Evolutionary conservation across 2,888 invertebrate genomes (phyloP).

Genomic region (Drosophila flavopinicola): DNA sequence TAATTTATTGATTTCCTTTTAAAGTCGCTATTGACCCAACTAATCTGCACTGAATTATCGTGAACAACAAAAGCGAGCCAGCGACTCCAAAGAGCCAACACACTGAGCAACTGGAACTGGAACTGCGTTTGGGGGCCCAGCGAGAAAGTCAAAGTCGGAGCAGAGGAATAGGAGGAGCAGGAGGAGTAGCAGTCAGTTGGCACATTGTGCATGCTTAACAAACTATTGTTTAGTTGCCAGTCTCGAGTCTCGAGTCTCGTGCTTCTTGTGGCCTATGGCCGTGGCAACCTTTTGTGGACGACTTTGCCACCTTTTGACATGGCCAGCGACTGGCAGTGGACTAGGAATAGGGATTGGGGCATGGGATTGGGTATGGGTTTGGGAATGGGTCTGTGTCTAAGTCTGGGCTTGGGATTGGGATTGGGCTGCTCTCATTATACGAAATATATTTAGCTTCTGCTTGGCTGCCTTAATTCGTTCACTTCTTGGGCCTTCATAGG

Average conservation of each 20-base stretch:
- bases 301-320: conserved; percentile 62
- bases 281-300: conserved; percentile 55
- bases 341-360: background rate
- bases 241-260: conserved; percentile 29
- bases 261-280: conserved; percentile 53
- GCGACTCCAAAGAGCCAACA: conserved; percentile 7
- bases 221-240: conserved; percentile 60
- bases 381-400: background rate
- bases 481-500: conserved; percentile 48
- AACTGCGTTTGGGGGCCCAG: conserved; percentile 5
- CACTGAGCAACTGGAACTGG: conserved; percentile 21
- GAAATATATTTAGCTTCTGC: conserved; percentile 60
- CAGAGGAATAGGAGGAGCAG: background rate
- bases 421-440: conserved; percentile 62
- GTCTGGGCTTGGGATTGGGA: conserved; percentile 1
- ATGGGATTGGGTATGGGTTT: background rate
- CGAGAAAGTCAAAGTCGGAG: conserved; percentile 38
- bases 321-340: conserved; percentile 7
- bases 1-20: conserved; percentile 78
- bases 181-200: conserved; percentile 8
- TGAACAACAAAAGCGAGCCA: conserved; percentile 19
- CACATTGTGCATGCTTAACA: conserved; percentile 54
- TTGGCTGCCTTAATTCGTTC: conserved; percentile 66
- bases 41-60: conserved; percentile 75
- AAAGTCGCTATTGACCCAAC: conserved; percentile 72